Percentiles rank a stretch among this genome's conserved stretches.
Conservation (phyloP, 2,888 invertebrate species). For the Nephrotoma appendiculata region DNA sequence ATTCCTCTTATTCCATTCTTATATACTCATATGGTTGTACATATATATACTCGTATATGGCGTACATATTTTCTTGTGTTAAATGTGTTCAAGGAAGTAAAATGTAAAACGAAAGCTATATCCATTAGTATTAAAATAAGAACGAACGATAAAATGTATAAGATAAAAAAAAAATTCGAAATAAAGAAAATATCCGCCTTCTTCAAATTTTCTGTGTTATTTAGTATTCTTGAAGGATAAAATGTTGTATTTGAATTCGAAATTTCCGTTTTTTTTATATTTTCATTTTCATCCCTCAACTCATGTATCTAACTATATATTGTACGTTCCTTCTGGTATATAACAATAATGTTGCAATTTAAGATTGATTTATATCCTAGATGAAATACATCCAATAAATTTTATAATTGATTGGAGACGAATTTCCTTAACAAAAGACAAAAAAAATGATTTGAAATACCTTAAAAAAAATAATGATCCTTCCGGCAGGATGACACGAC, state of each 20-base stretch:
- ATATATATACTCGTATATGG: not conserved
- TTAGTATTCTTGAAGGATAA: not conserved
- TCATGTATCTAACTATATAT: not conserved
- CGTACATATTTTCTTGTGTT: not conserved
- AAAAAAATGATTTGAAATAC: constrained; percentile 11
- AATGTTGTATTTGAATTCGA: not conserved
- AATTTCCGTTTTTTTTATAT: not conserved
- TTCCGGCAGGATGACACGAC: constrained; percentile 20
- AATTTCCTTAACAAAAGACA: not conserved
- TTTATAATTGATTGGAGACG: not conserved
- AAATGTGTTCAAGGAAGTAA: not conserved
- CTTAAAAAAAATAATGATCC: constrained; percentile 20
- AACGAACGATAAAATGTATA: not conserved
- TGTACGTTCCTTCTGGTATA: not conserved
- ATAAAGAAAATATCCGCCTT: not conserved
- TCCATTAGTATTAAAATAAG: not conserved
- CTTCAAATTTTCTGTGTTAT: not conserved
- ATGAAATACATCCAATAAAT: not conserved
- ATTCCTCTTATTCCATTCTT: not conserved
- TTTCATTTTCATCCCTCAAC: not conserved
- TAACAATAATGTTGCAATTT: not conserved
- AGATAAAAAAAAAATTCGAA: not conserved
- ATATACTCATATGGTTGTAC: not conserved
- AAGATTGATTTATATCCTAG: not conserved
- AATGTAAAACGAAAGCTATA: not conserved